Evolutionary conservation across 2,797 vertebrate genomes (phyloP).

Genomic region (Diplodus puntazzo): DNA sequence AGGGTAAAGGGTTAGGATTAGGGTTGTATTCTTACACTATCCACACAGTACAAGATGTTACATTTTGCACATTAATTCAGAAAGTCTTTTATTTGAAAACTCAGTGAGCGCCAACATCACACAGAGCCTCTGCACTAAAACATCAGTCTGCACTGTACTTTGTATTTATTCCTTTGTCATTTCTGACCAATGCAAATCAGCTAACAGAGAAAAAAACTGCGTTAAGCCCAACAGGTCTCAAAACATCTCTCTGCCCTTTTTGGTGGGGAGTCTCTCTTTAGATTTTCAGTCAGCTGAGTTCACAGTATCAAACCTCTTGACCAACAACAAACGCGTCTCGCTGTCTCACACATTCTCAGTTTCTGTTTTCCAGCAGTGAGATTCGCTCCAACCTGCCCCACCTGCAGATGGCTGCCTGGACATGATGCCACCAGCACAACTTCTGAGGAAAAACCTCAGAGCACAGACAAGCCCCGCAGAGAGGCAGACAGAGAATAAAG

Average conservation of each 20-base stretch:
- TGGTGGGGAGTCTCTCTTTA: slow-evolving; percentile 22
- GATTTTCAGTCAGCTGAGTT: slow-evolving; percentile 17
- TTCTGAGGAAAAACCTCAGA: slow-evolving; percentile 76
- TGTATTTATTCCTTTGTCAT: not conserved
- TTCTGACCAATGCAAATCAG: not conserved
- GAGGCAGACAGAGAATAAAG: slow-evolving; percentile 81
- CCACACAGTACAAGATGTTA: not conserved
- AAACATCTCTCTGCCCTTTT: not conserved
- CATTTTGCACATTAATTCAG: not conserved
- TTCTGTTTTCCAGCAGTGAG: slow-evolving; percentile 51
- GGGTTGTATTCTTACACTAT: not conserved
- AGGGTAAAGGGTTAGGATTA: not conserved
- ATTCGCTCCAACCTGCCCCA: slow-evolving; percentile 66
- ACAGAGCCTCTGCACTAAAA: not conserved
- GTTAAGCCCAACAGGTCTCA: slow-evolving; percentile 1
- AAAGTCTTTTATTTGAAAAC: not conserved
- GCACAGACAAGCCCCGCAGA: slow-evolving; percentile 75
- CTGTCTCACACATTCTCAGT: slow-evolving; percentile 31
- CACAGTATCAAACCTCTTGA: slow-evolving; percentile 28
- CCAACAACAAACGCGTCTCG: slow-evolving; percentile 12
- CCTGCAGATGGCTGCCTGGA: slow-evolving; percentile 80
- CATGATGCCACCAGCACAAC: slow-evolving; percentile 68
- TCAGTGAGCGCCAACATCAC: not conserved
- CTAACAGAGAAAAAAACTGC: not conserved
- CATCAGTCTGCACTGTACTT: not conserved